These are phyloP conservation scores for Anguilla anguilla DNA, from an alignment of 2,797 vertebrate species.

Conservation along the genomic window DNA sequence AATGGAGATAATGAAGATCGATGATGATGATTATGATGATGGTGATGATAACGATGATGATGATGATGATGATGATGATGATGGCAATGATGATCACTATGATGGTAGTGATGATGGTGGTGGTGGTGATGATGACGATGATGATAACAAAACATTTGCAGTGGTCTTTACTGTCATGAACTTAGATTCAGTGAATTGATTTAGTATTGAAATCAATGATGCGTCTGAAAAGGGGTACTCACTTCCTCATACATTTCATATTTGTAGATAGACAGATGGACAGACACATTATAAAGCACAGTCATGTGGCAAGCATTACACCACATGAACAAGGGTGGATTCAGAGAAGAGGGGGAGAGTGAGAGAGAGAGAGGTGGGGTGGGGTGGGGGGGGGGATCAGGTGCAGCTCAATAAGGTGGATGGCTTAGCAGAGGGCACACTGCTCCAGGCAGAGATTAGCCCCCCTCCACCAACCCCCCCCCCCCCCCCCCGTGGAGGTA, in stretches of 20 bases:
- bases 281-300: background rate
- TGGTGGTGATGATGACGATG: background rate
- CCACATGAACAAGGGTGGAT: background rate
- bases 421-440: background rate
- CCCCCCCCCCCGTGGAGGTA: background rate
- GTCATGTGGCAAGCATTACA: background rate
- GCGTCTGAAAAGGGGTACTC: too few relatives aligned
- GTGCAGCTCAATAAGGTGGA: conserved; percentile 1
- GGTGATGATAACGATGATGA: background rate
- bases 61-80: background rate
- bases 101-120: too few relatives aligned
- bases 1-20: too few relatives aligned
- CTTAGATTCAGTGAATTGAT: background rate
- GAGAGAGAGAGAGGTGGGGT: background rate
- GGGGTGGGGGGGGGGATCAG: background rate
- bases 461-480: background rate
- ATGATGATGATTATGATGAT: background rate
- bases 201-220: background rate
- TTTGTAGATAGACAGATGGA: too few relatives aligned
- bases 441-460: conserved; percentile 8
- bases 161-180: background rate
- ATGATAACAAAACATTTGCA: background rate
- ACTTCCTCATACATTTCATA: background rate
- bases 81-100: background rate
- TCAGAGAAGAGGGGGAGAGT: background rate